Conservation (phyloP, 1,140 invertebrate species). For the Drosophila albomicans region DNA sequence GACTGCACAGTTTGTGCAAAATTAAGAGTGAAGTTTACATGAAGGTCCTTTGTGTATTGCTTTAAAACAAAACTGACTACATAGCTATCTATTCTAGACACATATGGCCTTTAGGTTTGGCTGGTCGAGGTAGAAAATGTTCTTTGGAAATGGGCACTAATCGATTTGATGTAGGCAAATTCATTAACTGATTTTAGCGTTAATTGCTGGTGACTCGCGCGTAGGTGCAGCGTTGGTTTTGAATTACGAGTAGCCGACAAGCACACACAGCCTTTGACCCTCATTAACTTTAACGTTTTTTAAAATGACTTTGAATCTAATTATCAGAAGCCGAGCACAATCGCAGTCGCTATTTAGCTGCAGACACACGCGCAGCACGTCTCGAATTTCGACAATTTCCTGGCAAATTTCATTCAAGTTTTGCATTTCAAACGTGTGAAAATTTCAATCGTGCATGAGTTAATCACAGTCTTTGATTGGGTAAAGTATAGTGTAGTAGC, state of each 20-base stretch:
- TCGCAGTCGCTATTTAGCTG: neutral
- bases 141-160: neutral
- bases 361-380: neutral
- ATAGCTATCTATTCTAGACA: neutral
- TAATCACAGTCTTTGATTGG: slow-evolving; percentile 40
- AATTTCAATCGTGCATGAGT: slow-evolving; percentile 28
- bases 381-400: slow-evolving; percentile 4
- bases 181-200: slow-evolving; percentile 9
- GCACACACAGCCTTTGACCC: slow-evolving; percentile 1
- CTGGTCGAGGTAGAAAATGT: neutral
- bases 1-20: too few relatives aligned
- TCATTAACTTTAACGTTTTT: slow-evolving; percentile 8
- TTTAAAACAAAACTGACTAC: neutral
- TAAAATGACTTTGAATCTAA: slow-evolving; percentile 11
- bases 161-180: slow-evolving; percentile 1
- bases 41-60: too few relatives aligned
- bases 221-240: neutral
- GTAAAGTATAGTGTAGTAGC: slow-evolving; percentile 1
- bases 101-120: neutral
- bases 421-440: slow-evolving; percentile 14
- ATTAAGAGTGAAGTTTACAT: too few relatives aligned
- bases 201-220: neutral
- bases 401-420: neutral
- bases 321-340: slow-evolving; percentile 2
- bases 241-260: slow-evolving; percentile 5